Evolutionary conservation across 2,888 invertebrate species (phyloP), one percentile per base, ranked within the genome.

Genomic region (Trichopria drosophilae): DNA sequence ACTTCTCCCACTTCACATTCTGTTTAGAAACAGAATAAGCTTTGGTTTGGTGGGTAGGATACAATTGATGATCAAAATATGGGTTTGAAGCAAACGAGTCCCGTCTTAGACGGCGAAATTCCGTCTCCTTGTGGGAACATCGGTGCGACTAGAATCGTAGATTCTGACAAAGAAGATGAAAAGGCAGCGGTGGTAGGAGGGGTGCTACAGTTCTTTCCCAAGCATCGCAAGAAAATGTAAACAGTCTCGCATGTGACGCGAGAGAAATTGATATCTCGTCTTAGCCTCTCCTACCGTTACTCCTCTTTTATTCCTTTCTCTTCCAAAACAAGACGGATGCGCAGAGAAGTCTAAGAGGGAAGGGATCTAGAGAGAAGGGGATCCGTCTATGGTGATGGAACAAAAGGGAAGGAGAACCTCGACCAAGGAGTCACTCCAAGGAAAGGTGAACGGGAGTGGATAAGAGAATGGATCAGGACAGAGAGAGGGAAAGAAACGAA

Each of bases 401-500:
- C 16, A 32, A 6, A 42, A 29, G 18, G 29, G 29, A 10, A 40
- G 22, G 39, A 13, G 39, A 12, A 23, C 3, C 18, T 15, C n/a
- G 28, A 23, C 18, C 3, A 15, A 28, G 28, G 12, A 32, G 42
- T 34, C 34, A 15, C 19, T 13, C 24, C 34, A 23, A 26, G 22
- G 37, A 29, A 18, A 64, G 65, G 65, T 61, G 64, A 67, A 67
- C 63, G 64, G 63, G 59, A 57, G 64, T 50, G 61, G 55, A 58
- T 61, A 57, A 59, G 64, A 51, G 62, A 59, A 60, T 61, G 58
- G 53, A 60, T 62, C 60, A 59, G 61, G 63, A 64, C 64, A 65
- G 68, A 66, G 67, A 66, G 65, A 62, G 61, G 66, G 19, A 39
- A 66, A 66, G 62, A 65, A 67, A 65, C 66, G 67, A 69, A 70